Percentiles rank a stretch among this genome's conserved stretches.
Conservation (phyloP, 1,140 invertebrate genomes). For the Pseudobourletiella spinata region DNA sequence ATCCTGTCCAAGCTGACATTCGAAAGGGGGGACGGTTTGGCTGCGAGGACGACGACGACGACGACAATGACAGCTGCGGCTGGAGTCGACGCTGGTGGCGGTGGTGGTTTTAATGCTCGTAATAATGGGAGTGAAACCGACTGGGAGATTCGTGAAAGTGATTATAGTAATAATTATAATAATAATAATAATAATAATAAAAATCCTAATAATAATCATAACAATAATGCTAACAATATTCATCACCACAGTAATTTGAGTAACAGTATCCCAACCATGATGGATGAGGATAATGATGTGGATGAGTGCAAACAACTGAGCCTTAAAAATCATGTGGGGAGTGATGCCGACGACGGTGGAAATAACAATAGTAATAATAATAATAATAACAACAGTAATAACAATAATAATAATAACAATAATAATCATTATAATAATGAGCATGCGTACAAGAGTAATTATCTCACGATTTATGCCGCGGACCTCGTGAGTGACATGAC, state of each 20-base stretch:
- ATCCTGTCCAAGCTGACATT: conserved; percentile 24
- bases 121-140: conserved; percentile 5
- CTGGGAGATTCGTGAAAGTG: not conserved
- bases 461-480: not conserved
- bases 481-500: conserved; percentile 18
- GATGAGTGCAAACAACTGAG: too few relatives aligned
- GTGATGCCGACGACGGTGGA: not conserved
- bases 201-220: too few relatives aligned
- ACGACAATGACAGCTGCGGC: not conserved
- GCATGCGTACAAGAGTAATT: not conserved
- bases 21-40: too few relatives aligned
- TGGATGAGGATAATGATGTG: too few relatives aligned
- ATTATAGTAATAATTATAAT: not conserved
- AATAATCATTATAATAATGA: not conserved
- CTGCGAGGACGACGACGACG: too few relatives aligned
- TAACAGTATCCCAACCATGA: not conserved
- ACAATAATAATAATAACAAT: too few relatives aligned
- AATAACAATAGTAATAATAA: not conserved
- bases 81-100: not conserved
- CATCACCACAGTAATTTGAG: too few relatives aligned
- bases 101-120: not conserved
- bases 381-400: not conserved
- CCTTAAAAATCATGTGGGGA: too few relatives aligned
- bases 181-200: not conserved
- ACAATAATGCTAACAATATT: too few relatives aligned